Evolutionary conservation across 2,888 invertebrate species (phyloP).

Genomic region (Anodontia alba): DNA sequence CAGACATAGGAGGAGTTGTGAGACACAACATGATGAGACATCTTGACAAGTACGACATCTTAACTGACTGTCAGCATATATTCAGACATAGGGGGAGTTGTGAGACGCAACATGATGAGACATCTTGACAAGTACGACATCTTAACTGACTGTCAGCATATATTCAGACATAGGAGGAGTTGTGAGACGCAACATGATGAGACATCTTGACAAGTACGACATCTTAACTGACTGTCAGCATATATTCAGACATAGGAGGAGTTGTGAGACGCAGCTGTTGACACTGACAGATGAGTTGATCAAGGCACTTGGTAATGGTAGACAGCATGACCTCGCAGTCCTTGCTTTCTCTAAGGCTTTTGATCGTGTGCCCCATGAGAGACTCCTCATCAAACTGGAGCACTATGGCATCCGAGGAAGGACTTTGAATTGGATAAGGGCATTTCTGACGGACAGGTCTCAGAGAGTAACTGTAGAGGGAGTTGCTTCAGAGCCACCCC

Average conservation of each 20-base stretch:
- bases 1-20: slow-evolving; percentile 10
- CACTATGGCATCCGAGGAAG: neutral
- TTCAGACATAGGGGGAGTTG: slow-evolving; percentile 15
- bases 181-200: no score
- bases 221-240: no score
- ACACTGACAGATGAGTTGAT: slow-evolving; percentile 7
- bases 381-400: neutral
- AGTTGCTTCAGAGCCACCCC: neutral
- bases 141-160: no score
- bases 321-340: slow-evolving; percentile 21
- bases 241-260: no score
- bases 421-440: neutral
- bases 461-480: neutral
- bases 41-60: neutral
- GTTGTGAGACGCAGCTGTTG: slow-evolving; percentile 4
- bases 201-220: no score
- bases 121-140: no score
- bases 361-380: slow-evolving; percentile 5
- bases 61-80: slow-evolving; percentile 16
- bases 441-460: neutral
- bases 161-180: no score
- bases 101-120: neutral
- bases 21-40: slow-evolving; percentile 10
- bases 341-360: slow-evolving; percentile 13
- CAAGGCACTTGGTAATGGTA: neutral